A percentile compares a stretch with the other conserved stretches of the same genome.
phyloP scores from a whole-genome alignment of 2,113 vertebrate genomes.

The Saimiri boliviensis region DNA sequence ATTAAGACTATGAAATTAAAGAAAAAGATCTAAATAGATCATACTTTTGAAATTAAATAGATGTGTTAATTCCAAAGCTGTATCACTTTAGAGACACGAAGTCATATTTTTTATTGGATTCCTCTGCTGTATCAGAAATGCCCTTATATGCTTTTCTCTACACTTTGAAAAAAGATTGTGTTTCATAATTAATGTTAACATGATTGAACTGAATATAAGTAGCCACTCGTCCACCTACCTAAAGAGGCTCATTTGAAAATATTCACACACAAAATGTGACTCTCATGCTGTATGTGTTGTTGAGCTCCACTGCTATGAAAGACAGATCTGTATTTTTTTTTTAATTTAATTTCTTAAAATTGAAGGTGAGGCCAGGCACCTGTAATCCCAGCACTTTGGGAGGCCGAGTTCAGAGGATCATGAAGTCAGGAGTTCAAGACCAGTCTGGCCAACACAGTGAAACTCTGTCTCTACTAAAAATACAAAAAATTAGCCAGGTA shows the following conservation, averaged over 20 bases:
- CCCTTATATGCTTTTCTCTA: background rate
- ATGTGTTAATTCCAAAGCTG: background rate
- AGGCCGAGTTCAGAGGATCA: too few species aligned
- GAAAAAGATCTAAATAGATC: background rate
- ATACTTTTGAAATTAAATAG: background rate
- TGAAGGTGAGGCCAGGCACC: too few species aligned
- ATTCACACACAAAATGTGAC: background rate
- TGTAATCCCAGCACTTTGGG: too few species aligned
- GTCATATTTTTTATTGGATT: background rate
- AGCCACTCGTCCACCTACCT: background rate
- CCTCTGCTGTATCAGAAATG: constrained; percentile 22
- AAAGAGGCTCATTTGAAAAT: background rate
- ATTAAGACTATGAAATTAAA: background rate
- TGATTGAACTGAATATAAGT: background rate
- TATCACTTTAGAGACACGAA: background rate
- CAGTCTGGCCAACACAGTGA: too few species aligned
- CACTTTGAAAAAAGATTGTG: background rate
- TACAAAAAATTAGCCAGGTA: too few species aligned
- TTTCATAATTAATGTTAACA: background rate
- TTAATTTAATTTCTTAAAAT: background rate
- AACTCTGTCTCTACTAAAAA: too few species aligned
- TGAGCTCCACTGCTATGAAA: background rate
- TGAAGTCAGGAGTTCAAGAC: too few species aligned
- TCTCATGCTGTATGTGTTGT: background rate
- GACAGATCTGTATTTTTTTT: background rate